Percentiles rank a stretch among this genome's conserved stretches.
phyloP scores from a whole-genome alignment of 2,888 invertebrate species.

The Anagyrus pseudococci region DNA sequence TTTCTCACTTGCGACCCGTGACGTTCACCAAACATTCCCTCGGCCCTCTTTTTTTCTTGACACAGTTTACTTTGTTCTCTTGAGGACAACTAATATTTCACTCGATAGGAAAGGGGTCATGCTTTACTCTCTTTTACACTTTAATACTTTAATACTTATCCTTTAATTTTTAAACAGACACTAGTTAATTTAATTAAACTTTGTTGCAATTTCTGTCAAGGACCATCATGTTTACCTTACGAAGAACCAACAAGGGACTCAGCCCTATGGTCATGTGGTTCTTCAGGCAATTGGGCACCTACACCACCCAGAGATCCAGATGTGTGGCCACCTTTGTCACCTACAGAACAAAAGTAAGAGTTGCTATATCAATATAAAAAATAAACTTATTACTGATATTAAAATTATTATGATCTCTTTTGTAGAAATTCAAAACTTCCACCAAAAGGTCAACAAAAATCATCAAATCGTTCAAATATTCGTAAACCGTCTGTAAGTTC shows the following conservation, averaged over 20 bases:
- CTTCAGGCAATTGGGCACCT: slow-evolving; percentile 66
- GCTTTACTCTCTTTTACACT: too few species aligned
- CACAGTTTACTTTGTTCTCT: too few species aligned
- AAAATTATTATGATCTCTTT: slow-evolving; percentile 28
- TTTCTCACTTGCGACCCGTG: neutral
- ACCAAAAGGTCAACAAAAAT: slow-evolving; percentile 53
- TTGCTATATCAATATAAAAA: neutral
- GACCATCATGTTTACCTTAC: slow-evolving; percentile 58
- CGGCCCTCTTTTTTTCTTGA: too few species aligned
- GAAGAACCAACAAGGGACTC: slow-evolving; percentile 78
- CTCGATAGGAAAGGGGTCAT: too few species aligned
- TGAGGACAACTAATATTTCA: too few species aligned
- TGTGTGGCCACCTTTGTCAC: slow-evolving; percentile 88
- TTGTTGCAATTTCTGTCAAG: too few species aligned
- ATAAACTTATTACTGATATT: neutral
- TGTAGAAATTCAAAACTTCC: slow-evolving; percentile 55
- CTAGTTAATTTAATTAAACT: too few species aligned
- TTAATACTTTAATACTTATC: neutral
- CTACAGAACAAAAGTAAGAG: slow-evolving; percentile 74
- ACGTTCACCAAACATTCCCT: too few species aligned
- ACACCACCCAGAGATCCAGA: slow-evolving; percentile 73
- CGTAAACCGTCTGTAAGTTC: slow-evolving; percentile 56
- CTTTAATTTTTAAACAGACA: neutral
- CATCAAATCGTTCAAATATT: slow-evolving; percentile 53
- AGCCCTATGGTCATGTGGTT: slow-evolving; percentile 75